Conservation (phyloP, 1,140 invertebrate species). For the Drosophila ohnishii region DNA sequence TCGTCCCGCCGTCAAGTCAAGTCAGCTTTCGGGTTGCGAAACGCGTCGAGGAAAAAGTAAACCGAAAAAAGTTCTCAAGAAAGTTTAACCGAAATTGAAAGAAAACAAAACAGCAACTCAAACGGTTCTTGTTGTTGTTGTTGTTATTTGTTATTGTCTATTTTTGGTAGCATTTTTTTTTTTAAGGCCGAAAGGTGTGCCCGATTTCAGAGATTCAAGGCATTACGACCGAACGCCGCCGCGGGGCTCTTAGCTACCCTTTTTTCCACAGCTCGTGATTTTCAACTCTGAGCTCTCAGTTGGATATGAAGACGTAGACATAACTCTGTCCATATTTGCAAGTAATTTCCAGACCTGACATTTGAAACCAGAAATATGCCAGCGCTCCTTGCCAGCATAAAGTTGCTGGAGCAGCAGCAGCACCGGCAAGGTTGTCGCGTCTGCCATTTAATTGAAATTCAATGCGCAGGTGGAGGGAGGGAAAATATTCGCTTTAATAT, state of each 20-base stretch:
- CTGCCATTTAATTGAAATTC: conserved; percentile 76
- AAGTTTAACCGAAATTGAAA: conserved; percentile 67
- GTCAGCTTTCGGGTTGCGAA: neutral
- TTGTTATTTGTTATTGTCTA: conserved; percentile 43
- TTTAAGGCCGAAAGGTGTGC: conserved; percentile 64
- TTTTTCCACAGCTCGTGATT: conserved; percentile 5
- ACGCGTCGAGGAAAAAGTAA: conserved; percentile 10
- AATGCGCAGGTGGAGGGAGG: conserved; percentile 47
- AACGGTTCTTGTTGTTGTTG: conserved; percentile 50
- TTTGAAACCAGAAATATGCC: conserved; percentile 71
- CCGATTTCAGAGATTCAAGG: conserved; percentile 50
- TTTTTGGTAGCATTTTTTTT: conserved; percentile 66
- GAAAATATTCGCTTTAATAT: conserved; percentile 4
- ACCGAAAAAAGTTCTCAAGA: conserved; percentile 63
- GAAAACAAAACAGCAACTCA: conserved; percentile 48
- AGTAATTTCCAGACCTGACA: conserved; percentile 54
- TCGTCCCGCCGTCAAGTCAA: conserved; percentile 11
- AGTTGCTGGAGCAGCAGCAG: conserved; percentile 19
- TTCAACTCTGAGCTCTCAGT: conserved; percentile 23
- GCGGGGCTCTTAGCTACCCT: conserved; percentile 37
- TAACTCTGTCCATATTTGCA: conserved; percentile 52
- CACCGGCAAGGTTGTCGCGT: conserved; percentile 35
- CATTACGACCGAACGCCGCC: conserved; percentile 48
- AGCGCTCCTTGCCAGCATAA: conserved; percentile 19
- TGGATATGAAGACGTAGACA: conserved; percentile 37